These are phyloP conservation scores for Pilophorus perplexus DNA, from an alignment of 2,888 invertebrate species.

Conservation along the genomic window DNA sequence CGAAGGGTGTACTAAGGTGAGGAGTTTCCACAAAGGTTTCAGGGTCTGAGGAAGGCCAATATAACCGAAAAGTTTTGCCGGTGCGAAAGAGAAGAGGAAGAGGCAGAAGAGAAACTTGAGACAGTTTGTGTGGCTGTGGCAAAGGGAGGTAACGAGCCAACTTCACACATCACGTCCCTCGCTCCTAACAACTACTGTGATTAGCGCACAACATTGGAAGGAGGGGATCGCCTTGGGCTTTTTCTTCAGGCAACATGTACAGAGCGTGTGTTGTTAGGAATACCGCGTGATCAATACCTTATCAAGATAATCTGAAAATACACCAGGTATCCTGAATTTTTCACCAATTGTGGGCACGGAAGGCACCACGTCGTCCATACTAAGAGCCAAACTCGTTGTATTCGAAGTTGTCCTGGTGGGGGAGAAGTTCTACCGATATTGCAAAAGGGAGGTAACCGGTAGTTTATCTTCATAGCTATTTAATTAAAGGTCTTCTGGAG, in stretches of 20 bases:
- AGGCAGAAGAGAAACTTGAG: slow-evolving; percentile 31
- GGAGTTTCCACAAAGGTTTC: slow-evolving; percentile 10
- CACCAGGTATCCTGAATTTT: too few relatives aligned
- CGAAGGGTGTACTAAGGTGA: neutral
- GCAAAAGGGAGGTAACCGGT: slow-evolving; percentile 21
- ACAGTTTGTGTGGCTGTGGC: slow-evolving; percentile 10
- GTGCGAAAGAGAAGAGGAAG: neutral
- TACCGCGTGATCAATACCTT: too few relatives aligned
- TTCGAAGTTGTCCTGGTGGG: too few relatives aligned
- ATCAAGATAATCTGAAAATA: too few relatives aligned
- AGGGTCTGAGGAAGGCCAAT: slow-evolving; percentile 22
- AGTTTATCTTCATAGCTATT: slow-evolving; percentile 40
- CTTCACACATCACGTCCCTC: slow-evolving; percentile 36
- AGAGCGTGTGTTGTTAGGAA: too few relatives aligned
- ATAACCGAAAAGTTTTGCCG: slow-evolving; percentile 25
- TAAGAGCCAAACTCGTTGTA: too few relatives aligned
- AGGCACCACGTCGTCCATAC: too few relatives aligned
- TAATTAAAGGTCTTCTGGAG: slow-evolving; percentile 31
- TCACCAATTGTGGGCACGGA: too few relatives aligned
- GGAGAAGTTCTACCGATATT: slow-evolving; percentile 30
- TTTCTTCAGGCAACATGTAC: neutral
- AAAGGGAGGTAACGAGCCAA: slow-evolving; percentile 24
- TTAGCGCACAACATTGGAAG: slow-evolving; percentile 20
- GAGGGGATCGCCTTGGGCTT: too few relatives aligned
- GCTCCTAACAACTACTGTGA: slow-evolving; percentile 35